Conservation (phyloP, 2,113 vertebrate genomes). For the Pedetes capensis region DNA sequence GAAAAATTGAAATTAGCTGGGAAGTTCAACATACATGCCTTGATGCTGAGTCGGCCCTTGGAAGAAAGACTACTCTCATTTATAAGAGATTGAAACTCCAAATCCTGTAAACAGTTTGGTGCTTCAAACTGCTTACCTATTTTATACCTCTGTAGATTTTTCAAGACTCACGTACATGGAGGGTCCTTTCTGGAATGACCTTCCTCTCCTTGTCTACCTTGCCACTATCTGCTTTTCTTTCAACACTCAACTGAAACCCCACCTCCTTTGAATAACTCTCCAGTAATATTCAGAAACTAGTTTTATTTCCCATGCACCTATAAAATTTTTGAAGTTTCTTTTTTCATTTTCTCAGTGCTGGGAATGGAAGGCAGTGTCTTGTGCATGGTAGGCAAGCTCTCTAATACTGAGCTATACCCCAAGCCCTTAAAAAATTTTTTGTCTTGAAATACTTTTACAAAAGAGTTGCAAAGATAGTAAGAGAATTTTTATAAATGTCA, state of each 20-base stretch:
- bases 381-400: background rate
- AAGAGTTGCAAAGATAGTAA: background rate
- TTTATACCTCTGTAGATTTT: background rate
- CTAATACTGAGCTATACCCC: background rate
- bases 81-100: background rate
- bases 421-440: background rate
- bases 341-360: background rate
- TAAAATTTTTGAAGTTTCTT: background rate
- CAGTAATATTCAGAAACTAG: background rate
- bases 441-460: background rate
- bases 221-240: background rate
- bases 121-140: background rate
- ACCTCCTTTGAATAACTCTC: background rate
- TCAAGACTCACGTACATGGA: background rate
- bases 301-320: conserved; percentile 18
- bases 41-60: background rate
- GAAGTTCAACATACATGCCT: background rate
- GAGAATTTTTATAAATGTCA: background rate
- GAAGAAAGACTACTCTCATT: background rate
- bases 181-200: background rate
- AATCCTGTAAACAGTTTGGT: background rate
- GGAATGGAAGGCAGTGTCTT: background rate
- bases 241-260: background rate
- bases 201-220: background rate
- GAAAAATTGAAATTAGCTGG: conserved; percentile 25